These are phyloP conservation scores for Germaria angustata DNA, from an alignment of 2,888 invertebrate genomes.

Conservation along the genomic window DNA sequence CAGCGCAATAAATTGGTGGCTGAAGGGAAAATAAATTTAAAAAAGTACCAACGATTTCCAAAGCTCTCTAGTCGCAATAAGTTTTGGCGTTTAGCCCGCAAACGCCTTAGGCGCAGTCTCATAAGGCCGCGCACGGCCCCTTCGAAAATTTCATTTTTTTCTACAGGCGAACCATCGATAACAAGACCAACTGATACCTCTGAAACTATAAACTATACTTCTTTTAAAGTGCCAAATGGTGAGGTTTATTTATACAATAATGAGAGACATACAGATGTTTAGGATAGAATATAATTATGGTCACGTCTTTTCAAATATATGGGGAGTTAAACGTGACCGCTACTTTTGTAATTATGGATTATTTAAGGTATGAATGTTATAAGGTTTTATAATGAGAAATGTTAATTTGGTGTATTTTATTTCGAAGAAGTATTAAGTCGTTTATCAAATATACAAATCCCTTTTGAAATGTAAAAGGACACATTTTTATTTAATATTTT, in stretches of 20 bases:
- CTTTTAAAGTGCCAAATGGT: slow-evolving; percentile 71
- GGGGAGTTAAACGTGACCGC: too few species aligned
- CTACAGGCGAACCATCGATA: background rate
- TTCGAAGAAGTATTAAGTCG: too few species aligned
- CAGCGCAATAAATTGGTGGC: slow-evolving; percentile 69
- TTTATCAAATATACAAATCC: too few species aligned
- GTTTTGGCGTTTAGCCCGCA: slow-evolving; percentile 68
- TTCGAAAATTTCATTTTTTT: slow-evolving; percentile 67
- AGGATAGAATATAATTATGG: background rate
- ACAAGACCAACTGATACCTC: background rate
- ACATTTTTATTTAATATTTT: background rate
- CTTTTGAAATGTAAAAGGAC: background rate
- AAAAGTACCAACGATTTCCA: slow-evolving; percentile 71
- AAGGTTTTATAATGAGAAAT: too few species aligned
- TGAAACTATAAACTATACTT: background rate
- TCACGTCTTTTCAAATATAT: too few species aligned
- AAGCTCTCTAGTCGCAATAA: slow-evolving; percentile 57
- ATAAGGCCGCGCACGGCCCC: slow-evolving; percentile 73
- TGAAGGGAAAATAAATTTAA: slow-evolving; percentile 69
- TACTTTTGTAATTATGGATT: too few species aligned
- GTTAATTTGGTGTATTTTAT: too few species aligned
- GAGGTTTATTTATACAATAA: background rate
- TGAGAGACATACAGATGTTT: background rate
- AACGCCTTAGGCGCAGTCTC: slow-evolving; percentile 48
- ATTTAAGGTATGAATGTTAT: too few species aligned